phyloP scores from a whole-genome alignment of 2,113 vertebrate genomes.

The Albula glossodonta region DNA sequence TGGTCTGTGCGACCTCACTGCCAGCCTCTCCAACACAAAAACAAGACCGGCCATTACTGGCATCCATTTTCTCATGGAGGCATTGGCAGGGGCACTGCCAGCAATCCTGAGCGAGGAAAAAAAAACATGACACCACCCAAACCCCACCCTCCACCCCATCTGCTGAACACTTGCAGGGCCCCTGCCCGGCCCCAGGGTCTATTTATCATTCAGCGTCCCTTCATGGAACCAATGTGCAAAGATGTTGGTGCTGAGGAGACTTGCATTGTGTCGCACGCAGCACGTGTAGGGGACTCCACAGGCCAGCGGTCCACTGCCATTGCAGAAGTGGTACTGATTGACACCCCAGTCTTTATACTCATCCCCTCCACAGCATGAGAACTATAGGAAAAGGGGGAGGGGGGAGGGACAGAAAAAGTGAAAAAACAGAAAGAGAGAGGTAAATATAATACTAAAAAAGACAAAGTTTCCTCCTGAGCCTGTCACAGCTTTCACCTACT shows the following conservation, averaged over 20 bases:
- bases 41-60: no score
- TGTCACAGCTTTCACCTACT: not conserved
- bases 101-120: no score
- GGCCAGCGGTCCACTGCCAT: conserved; percentile 76
- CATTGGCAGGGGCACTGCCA: no score
- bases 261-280: conserved; percentile 74
- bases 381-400: conserved; percentile 58
- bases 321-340: conserved; percentile 86
- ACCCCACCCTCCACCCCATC: no score
- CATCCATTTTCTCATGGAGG: no score
- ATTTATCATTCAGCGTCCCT: no score
- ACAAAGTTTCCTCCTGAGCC: not conserved
- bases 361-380: conserved; percentile 87
- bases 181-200: no score
- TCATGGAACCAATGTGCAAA: no score
- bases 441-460: conserved; percentile 47
- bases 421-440: not conserved
- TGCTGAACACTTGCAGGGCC: no score
- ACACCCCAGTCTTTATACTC: conserved; percentile 86
- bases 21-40: no score
- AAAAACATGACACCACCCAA: no score
- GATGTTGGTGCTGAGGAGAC: conserved; percentile 6
- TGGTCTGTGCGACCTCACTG: no score
- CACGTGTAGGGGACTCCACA: conserved; percentile 89
- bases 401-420: conserved; percentile 3